Conservation (phyloP, 2,113 vertebrate species). For the Platichthys flesus region DNA sequence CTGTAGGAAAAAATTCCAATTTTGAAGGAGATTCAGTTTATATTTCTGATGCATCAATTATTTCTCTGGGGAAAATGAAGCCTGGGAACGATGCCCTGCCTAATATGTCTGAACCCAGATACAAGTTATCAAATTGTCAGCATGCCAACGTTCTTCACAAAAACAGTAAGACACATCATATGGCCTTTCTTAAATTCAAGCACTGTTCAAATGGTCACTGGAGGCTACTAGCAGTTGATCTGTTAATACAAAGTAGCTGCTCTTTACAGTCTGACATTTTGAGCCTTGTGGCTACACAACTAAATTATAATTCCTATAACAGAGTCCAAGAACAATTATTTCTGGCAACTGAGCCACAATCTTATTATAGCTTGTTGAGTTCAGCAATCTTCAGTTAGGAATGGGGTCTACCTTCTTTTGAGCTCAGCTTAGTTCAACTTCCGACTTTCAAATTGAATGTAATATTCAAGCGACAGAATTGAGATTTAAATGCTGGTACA, state of each 20-base stretch:
- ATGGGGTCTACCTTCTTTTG: neutral
- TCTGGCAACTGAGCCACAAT: neutral
- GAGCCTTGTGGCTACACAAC: neutral
- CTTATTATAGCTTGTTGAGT: neutral
- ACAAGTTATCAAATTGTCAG: constrained; percentile 15
- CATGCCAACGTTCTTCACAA: constrained; percentile 5
- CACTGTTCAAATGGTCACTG: neutral
- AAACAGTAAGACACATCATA: neutral
- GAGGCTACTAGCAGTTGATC: neutral
- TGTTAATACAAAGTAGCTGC: neutral
- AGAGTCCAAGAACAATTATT: neutral
- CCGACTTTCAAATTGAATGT: neutral
- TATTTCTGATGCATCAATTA: constrained; percentile 25
- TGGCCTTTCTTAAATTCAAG: constrained; percentile 5
- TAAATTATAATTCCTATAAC: neutral
- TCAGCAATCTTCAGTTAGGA: too few relatives aligned
- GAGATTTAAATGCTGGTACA: too few relatives aligned
- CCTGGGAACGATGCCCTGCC: constrained; percentile 22
- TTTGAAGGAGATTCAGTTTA: constrained; percentile 40
- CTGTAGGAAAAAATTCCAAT: neutral
- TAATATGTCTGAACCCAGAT: constrained; percentile 26
- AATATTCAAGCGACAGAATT: neutral
- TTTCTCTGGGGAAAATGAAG: constrained; percentile 28
- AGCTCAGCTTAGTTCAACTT: too few relatives aligned
- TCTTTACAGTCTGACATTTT: constrained; percentile 6